Evolutionary conservation across 1,140 invertebrate genomes (phyloP), one percentile per base, ranked within the genome.

Genomic region (Diprion similis): DNA sequence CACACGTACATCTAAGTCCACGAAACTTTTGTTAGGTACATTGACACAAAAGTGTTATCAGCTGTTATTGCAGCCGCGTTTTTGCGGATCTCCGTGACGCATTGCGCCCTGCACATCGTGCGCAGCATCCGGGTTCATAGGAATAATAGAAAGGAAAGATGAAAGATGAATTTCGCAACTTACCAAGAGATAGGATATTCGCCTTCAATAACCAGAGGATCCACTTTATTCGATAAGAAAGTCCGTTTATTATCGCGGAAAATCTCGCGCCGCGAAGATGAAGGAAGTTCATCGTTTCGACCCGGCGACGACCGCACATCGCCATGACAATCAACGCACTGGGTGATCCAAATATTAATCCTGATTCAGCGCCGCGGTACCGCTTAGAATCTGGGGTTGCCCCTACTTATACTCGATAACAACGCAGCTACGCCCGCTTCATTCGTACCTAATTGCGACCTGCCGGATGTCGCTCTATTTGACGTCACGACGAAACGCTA

Each of bases 101-200:
- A 37, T 37, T 37, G 24, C 24, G 6, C 6, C 24, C 24, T 6
- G 24, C 24, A 37, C 24, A 37, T 37, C 24, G 24, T 37, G 24
- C 24, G 6, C 24, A 37, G 24, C 24, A 37, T 37, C 24, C 24
- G 24, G 24, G 6, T 37, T 37, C 24, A 6, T 37, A 37, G 2
- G 24, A 37, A 37, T 37, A 37, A 37, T 37, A 37, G 6, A 37
- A 37, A 37, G 1, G 6, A 3, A 37, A 37, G 2, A 37, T 37
- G 1, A 1, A 37, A 37, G 1, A 37, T 1, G 24, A 37, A 37
- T 37, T 37, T 37, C 24, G 51, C 11, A 70, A 82, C 83, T 85
- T 74, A 85, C 83, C 81, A 46, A 83, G 66, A 67, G 72, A 75
- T 15, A 81, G 74, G 66, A 83, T 65, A 78, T 83, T 80, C 68